A percentile compares a stretch with the other conserved stretches of the same genome.
phyloP scores from a whole-genome alignment of 1,140 invertebrate species.

The Lordiphosa collinella region DNA sequence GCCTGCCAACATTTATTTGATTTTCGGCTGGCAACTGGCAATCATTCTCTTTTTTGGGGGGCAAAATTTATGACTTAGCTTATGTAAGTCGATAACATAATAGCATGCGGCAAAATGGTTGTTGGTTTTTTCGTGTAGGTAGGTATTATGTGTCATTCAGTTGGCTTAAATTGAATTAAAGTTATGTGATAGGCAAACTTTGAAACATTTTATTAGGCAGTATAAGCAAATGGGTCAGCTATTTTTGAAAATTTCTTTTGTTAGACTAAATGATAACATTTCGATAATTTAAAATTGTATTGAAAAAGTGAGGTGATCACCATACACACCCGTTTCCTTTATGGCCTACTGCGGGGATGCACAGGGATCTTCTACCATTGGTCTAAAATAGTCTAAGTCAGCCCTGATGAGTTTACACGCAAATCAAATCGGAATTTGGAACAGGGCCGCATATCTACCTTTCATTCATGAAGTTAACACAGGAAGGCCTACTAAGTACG shows the following conservation, averaged over 20 bases:
- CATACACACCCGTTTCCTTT: too few species aligned
- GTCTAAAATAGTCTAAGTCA: too few species aligned
- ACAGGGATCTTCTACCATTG: too few species aligned
- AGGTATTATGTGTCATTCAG: constrained; percentile 2
- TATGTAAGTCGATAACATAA: neutral
- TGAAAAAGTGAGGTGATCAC: too few species aligned
- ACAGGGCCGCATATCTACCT: too few species aligned
- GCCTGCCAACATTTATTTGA: neutral
- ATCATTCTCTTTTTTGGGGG: neutral
- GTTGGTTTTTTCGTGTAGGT: neutral
- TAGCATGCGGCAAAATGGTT: neutral
- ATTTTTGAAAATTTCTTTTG: neutral
- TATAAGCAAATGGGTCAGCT: neutral
- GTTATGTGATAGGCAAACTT: neutral
- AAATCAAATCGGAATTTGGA: too few species aligned
- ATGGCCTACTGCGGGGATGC: too few species aligned
- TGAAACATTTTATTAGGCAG: neutral
- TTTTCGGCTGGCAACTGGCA: neutral
- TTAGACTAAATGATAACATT: neutral
- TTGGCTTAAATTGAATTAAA: constrained; percentile 10
- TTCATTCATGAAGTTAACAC: too few species aligned
- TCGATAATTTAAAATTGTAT: neutral
- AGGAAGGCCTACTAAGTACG: too few species aligned
- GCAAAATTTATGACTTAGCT: neutral
- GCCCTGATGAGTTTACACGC: too few species aligned